Evolutionary conservation across 2,888 invertebrate genomes (phyloP).

Genomic region (Cephalotes varians): DNA sequence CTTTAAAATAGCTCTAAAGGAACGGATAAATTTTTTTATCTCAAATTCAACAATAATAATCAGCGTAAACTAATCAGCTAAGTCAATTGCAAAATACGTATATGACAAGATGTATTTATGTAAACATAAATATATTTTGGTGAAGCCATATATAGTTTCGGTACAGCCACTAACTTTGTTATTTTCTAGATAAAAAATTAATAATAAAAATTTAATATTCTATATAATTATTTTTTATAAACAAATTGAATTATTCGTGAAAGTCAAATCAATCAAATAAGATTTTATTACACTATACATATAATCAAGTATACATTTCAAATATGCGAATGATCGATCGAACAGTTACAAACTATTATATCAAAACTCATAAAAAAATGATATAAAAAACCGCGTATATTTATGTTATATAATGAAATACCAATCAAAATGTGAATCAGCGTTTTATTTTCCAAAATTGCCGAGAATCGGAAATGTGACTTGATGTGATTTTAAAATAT

Average conservation of each 20-base stretch:
- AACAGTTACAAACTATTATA: slow-evolving; percentile 17
- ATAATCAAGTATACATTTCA: slow-evolving; percentile 4
- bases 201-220: too few species aligned
- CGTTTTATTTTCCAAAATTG: slow-evolving; percentile 8
- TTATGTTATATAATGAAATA: not conserved
- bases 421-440: slow-evolving; percentile 24
- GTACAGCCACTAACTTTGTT: not conserved
- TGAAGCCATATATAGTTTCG: not conserved
- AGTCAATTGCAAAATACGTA: slow-evolving; percentile 66
- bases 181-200: not conserved
- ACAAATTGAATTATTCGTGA: slow-evolving; percentile 27
- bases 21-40: slow-evolving; percentile 58
- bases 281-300: slow-evolving; percentile 1
- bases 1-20: slow-evolving; percentile 73
- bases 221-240: slow-evolving; percentile 28
- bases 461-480: not conserved
- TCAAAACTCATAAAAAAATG: not conserved
- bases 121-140: slow-evolving; percentile 23
- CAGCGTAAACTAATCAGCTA: slow-evolving; percentile 64
- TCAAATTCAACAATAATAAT: slow-evolving; percentile 35
- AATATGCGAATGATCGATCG: slow-evolving; percentile 27
- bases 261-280: not conserved
- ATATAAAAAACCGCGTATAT: not conserved
- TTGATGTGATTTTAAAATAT: slow-evolving; percentile 30
- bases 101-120: too few species aligned